Evolutionary conservation across 2,113 vertebrate genomes (phyloP).

Genomic region (Mirza zaza): DNA sequence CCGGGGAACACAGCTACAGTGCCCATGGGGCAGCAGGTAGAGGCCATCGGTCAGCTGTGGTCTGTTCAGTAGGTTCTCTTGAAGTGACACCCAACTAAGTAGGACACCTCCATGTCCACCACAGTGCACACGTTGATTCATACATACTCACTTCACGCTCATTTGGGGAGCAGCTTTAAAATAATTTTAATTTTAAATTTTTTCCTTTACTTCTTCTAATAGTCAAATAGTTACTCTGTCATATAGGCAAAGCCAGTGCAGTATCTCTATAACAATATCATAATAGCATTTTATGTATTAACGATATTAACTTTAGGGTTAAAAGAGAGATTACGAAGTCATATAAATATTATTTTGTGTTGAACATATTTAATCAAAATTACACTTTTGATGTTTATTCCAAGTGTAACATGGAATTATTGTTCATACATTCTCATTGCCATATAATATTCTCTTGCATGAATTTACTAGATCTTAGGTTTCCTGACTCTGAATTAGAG

Average conservation of each 20-base stretch:
- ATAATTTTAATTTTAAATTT: neutral
- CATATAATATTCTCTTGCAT: neutral
- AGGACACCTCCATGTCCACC: neutral
- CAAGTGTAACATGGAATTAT: neutral
- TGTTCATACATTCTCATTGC: neutral
- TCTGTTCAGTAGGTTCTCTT: neutral
- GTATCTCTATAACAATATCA: neutral
- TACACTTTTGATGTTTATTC: neutral
- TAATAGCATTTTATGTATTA: neutral
- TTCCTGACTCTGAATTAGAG: neutral
- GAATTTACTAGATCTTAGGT: neutral
- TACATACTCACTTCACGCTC: neutral
- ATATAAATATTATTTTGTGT: neutral
- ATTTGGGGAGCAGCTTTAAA: neutral
- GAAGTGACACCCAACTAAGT: neutral
- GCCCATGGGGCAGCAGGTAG: fast-evolving
- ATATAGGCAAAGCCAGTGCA: neutral
- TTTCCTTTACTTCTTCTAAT: neutral
- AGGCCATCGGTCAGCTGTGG: neutral
- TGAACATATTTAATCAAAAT: neutral
- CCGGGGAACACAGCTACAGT: too few species aligned
- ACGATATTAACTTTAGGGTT: neutral
- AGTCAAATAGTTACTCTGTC: neutral
- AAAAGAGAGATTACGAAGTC: neutral
- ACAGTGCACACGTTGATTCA: neutral